These are phyloP conservation scores for Boulengeromyrus knoepffleri DNA, from an alignment of 2,113 vertebrate genomes.

Conservation along the genomic window DNA sequence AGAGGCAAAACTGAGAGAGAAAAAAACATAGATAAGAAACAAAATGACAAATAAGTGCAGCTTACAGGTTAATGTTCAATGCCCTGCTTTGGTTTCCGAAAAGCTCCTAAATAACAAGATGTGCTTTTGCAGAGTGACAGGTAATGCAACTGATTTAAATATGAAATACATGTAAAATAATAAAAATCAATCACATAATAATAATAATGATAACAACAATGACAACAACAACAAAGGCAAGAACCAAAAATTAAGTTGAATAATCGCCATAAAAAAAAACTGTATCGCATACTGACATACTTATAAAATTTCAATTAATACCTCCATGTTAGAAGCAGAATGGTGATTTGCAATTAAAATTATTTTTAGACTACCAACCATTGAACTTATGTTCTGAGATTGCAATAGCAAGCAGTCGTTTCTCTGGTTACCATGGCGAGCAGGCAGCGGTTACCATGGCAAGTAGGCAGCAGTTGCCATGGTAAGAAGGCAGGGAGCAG, in stretches of 20 bases:
- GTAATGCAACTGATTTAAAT: not conserved
- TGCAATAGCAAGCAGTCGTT: conserved; percentile 10
- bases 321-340: conserved; percentile 2
- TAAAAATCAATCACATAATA: not conserved
- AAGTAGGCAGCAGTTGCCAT: conserved; percentile 18
- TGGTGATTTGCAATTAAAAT: conserved; percentile 13
- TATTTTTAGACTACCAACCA: conserved; percentile 10
- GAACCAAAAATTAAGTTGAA: not conserved
- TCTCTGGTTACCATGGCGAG: conserved; percentile 17
- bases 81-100: not conserved
- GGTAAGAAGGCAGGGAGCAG: conserved; percentile 16
- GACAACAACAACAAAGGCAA: not conserved
- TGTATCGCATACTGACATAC: not conserved
- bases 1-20: not conserved
- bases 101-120: not conserved
- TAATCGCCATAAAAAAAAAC: not conserved
- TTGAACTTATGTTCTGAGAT: conserved; percentile 1
- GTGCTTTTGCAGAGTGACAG: not conserved
- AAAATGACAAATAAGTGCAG: not conserved
- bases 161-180: not conserved
- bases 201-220: not conserved
- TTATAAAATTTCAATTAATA: conserved; percentile 8
- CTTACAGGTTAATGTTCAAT: not conserved
- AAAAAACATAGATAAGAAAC: not conserved
- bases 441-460: conserved; percentile 18